Conservation (phyloP, 2,113 vertebrate species). For the Tenebrosternarchus preto region DNA sequence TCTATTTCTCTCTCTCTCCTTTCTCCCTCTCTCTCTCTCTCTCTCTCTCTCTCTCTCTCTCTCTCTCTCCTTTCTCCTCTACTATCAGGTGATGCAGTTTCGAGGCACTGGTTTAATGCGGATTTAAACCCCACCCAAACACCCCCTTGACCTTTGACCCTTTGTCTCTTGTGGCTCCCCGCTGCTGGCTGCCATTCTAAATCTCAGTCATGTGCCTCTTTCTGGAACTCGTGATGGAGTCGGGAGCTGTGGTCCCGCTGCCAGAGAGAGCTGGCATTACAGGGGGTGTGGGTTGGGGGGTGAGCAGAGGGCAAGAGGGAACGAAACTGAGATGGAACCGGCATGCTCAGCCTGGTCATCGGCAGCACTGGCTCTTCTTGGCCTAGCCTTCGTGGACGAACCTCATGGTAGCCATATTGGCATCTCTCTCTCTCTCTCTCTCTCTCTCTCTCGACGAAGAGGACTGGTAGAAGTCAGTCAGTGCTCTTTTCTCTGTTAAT, state of each 20-base stretch:
- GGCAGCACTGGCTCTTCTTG: too few species aligned
- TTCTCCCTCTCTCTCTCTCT: too few species aligned
- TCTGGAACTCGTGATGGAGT: not conserved
- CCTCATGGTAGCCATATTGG: not conserved
- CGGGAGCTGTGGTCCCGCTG: not conserved
- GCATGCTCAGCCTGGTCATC: not conserved
- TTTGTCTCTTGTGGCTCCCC: not conserved
- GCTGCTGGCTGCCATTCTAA: conserved; percentile 3
- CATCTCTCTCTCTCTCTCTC: too few species aligned
- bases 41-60: too few species aligned
- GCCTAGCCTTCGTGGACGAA: not conserved
- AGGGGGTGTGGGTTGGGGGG: too few species aligned
- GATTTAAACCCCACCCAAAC: not conserved
- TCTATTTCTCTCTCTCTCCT: too few species aligned
- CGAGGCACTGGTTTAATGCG: not conserved
- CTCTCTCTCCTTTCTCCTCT: not conserved
- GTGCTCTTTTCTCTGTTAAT: not conserved
- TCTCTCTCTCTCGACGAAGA: too few species aligned
- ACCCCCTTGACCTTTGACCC: not conserved
- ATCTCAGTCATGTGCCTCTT: not conserved
- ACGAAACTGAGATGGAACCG: not conserved
- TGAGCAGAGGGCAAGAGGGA: not conserved
- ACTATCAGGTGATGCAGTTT: not conserved
- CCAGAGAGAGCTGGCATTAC: not conserved
- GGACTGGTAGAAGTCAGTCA: too few species aligned